Conservation (phyloP, 1,140 invertebrate species). For the Aphelenchoides fujianensis region DNA sequence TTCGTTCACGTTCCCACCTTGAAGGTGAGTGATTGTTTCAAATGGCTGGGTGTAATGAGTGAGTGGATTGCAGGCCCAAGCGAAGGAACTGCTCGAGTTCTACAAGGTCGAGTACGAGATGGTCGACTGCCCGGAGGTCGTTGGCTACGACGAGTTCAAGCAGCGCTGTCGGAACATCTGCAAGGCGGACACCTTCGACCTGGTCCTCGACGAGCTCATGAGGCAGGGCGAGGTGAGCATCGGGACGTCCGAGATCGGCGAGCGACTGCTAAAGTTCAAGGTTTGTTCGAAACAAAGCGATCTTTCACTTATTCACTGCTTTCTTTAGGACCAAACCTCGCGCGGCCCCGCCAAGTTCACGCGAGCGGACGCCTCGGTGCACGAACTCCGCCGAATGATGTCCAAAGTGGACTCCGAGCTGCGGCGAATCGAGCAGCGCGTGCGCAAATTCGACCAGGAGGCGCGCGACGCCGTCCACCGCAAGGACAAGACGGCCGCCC, state of each 20-base stretch:
- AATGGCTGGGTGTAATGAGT: neutral
- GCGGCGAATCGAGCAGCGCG: constrained; percentile 37
- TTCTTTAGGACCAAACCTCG: constrained; percentile 47
- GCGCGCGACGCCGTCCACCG: constrained; percentile 37
- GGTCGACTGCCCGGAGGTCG: constrained; percentile 56
- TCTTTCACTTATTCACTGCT: neutral
- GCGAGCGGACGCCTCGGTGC: constrained; percentile 56
- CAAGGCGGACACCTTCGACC: constrained; percentile 42
- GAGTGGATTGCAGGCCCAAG: constrained; percentile 32
- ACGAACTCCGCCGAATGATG: constrained; percentile 52
- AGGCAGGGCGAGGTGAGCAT: constrained; percentile 52
- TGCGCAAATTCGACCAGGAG: constrained; percentile 43
- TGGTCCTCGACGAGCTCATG: constrained; percentile 52
- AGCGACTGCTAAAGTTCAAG: constrained; percentile 57
- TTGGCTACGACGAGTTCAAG: constrained; percentile 52
- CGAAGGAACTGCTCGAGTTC: constrained; percentile 42
- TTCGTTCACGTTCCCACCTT: constrained; percentile 51
- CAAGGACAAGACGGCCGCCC: constrained; percentile 50
- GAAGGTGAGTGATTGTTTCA: constrained; percentile 31
- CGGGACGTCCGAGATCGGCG: constrained; percentile 43
- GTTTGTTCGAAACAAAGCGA: too few relatives aligned
- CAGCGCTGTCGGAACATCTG: constrained; percentile 29
- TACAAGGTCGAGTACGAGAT: constrained; percentile 50
- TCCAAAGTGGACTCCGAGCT: constrained; percentile 49
- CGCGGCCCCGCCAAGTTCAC: constrained; percentile 55